Conservation (phyloP, 2,888 invertebrate genomes). For the Aphidoletes aphidimyza region DNA sequence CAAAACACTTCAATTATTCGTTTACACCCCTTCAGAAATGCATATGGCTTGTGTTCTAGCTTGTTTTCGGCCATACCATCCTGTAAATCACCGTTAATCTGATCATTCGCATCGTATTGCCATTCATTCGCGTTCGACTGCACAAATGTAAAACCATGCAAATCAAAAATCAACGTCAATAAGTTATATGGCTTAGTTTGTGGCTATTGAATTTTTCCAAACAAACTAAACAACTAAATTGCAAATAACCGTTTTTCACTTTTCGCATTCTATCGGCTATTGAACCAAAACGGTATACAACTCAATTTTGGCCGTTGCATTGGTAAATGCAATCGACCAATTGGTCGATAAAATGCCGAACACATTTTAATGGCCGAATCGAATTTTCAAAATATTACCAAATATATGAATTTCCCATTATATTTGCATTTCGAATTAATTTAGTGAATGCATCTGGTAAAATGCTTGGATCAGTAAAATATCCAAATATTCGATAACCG, state of each 20-base stretch:
- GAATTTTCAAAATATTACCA: constrained; percentile 45
- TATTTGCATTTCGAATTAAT: constrained; percentile 42
- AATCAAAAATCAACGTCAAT: constrained; percentile 23
- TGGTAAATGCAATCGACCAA: too few species aligned
- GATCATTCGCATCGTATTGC: background rate
- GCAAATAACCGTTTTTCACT: background rate
- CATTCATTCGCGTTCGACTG: background rate
- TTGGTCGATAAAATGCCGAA: too few species aligned
- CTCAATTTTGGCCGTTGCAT: background rate
- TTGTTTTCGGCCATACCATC: too few species aligned
- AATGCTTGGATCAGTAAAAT: too few species aligned
- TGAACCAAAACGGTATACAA: too few species aligned
- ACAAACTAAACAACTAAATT: background rate
- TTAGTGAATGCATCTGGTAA: background rate
- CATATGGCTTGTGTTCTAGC: background rate
- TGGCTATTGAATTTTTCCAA: too few species aligned
- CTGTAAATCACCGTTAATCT: background rate
- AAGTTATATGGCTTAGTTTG: background rate
- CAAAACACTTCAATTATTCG: constrained; percentile 51
- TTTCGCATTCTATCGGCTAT: background rate
- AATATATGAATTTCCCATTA: constrained; percentile 35
- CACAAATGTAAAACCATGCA: background rate
- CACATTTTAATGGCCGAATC: constrained; percentile 40
- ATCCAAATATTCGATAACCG: background rate
- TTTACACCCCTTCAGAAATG: constrained; percentile 35